Evolutionary conservation across 2,888 invertebrate species (phyloP), one percentile per base, ranked within the genome.

Genomic region (Dromius quadrimaculatus): DNA sequence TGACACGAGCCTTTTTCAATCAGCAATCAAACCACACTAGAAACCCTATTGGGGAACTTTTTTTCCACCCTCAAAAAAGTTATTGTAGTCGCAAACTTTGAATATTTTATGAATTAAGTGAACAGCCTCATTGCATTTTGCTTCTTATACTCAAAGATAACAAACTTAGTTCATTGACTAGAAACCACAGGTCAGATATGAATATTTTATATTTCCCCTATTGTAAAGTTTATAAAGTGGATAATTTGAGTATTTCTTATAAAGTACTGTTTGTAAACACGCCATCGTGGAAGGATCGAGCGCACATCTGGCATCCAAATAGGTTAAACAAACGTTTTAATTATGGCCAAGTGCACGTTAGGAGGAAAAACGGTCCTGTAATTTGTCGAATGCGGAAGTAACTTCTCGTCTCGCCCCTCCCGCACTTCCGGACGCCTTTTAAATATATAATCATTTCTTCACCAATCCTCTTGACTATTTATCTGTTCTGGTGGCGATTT

Each of bases 251-350:
- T 13, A 43, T 28, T 8, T 8, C 8, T 28, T 28, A 28, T 23
- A 36, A 59, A 36, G 59, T 59, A 19, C 8, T 8, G 20, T 36
- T 19, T 20, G 9, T 11, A 20, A 47, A 20, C 20, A 20, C 19
- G 36, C 34, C 19, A 36, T 36, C 59, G 34, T 17, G 57, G 9
- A 17, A 59, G 23, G 6, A 43, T 23, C 62, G 62, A 36, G 57
- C 41, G 34, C 68, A 45, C 68, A 66, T 68, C 68, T 68, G 68
- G 59, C 68, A 68, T 68, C 59, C 59, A 68, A 68, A 68, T 68
- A 68, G 68, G 68, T 68, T 68, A 68, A 59, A 68, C 68, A 68
- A 68, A 68, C 68, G 68, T 68, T 68, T 68, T 68, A 68, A 68
- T 68, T 68, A 68, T 68, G 68, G 68, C 32, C 68, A 59, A 68